Base-by-base conservation (phyloP, 2,797 vertebrate species). In the Anomalospiza imberbis region DNA sequence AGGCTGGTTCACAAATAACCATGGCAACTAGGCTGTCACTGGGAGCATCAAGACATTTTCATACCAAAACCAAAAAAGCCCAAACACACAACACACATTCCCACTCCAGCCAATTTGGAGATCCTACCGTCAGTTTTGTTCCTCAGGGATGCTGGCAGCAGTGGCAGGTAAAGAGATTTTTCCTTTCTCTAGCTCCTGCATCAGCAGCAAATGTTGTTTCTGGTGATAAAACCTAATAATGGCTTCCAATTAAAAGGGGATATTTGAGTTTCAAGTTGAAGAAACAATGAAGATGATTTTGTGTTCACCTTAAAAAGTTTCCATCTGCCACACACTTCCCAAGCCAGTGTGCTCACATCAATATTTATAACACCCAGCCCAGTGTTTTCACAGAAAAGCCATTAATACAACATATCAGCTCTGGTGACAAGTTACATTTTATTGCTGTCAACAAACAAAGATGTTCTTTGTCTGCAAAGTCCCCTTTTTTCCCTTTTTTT, bases 381-480 rank as follows among this genome's bases (percentile, higher is more conserved):
- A 61, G n/a, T 93, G 86, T 91, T 97, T 85, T 63, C 74, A 81
- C 94, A 72, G 76, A 90, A 83, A 73, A 76, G 32, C 7, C 51
- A 94, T 96, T 97, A 97, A 97, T 95, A 94, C 57, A 77, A 45
- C 74, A 47, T 94, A 95, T 95, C 97, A 97, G 26, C 85, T 83
- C 65, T 61, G 85, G 93, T 97, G 96, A 97, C 96, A 97, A 95
- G 89, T 94, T 91, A 96, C 88, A 92, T 97, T 97, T 97, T 93
- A 92, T 85, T 95, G 93, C 96, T 97, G 94, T 97, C 97, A 98
- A 85, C 94, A 95, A 94, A 95, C 90, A 97, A 93, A 96, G 91
- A 95, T 67, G 67, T 88, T 91, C 88, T 93, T 94, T 89, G 65
- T 81, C 85, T 92, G 91, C 73, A 95, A 87, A 81, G 50, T 79